Conservation (phyloP, 2,888 invertebrate genomes). For the Spicauda simplicius region DNA sequence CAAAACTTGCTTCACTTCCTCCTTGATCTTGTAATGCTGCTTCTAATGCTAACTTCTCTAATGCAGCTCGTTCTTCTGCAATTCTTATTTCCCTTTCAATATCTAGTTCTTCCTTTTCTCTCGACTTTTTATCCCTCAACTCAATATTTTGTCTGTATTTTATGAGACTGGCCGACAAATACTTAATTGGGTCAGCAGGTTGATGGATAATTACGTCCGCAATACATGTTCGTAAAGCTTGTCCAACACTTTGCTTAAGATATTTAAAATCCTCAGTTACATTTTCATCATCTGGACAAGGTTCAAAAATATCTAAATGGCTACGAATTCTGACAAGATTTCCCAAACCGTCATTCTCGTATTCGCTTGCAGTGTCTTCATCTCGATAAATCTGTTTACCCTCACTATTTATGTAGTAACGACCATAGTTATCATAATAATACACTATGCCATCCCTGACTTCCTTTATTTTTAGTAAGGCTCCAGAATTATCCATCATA, state of each 20-base stretch:
- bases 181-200: slow-evolving; percentile 75
- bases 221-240: slow-evolving; percentile 69
- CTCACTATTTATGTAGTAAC: slow-evolving; percentile 68
- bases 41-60: slow-evolving; percentile 63
- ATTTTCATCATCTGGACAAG: slow-evolving; percentile 69
- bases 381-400: slow-evolving; percentile 77
- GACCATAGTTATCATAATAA: slow-evolving; percentile 74
- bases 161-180: slow-evolving; percentile 61
- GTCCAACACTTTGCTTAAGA: slow-evolving; percentile 68
- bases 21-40: slow-evolving; percentile 58
- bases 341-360: slow-evolving; percentile 77
- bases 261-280: slow-evolving; percentile 76
- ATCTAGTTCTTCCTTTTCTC: slow-evolving; percentile 64
- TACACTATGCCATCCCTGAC: slow-evolving; percentile 64
- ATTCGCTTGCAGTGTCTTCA: slow-evolving; percentile 68
- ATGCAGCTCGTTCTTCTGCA: slow-evolving; percentile 66
- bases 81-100: slow-evolving; percentile 62
- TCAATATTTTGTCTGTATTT: slow-evolving; percentile 74
- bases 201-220: slow-evolving; percentile 71
- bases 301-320: slow-evolving; percentile 63
- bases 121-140: slow-evolving; percentile 58
- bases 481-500: slow-evolving; percentile 72
- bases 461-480: slow-evolving; percentile 71
- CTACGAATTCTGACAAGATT: slow-evolving; percentile 76
- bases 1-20: slow-evolving; percentile 69